Base-by-base conservation (phyloP, 2,888 invertebrate species). In the Rhopalosiphum nymphaeae region DNA sequence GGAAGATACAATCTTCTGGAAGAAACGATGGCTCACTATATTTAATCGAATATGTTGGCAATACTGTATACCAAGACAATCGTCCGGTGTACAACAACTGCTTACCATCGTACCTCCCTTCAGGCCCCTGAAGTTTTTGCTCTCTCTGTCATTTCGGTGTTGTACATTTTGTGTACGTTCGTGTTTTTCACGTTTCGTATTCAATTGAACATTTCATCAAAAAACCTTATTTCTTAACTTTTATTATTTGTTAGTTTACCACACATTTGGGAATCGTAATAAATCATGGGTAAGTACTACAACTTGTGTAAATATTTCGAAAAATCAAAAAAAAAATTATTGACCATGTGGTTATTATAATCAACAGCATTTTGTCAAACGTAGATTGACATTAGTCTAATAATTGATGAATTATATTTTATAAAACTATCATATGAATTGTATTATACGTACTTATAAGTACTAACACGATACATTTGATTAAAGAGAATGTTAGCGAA, bases 261-360 rank as follows among this genome's bases (percentile, higher is more conserved):
- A 29, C 44, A 4, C 21, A 16, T 92, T 67, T 61, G 29, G 26
- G 13, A 42, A 67, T 53, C n/a, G 29, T 44, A 3, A 3, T 10
- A 44, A 21, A 67, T 56, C 9, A 93, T 93, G 92, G 92, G 92
- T 93, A 44, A 89, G 92, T 89, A 78, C 42, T 21, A 36, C 0
- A 10, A 10, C 0, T 44, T 92, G 3, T 29, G 13, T 78, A 46
- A 90, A n/a, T 86, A 56, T 46, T 44, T 49, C 3, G 5, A 29
- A 44, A 56, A 4, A 46, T 57, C n/a, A 0, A 29, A 84, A 91
- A 44, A 57, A 5, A 0, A 29, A n/a, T 13, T 78, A 9, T 7
- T 11, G 42, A 67, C 92, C 92, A 93, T 89, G 92, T 56, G 92
- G 67, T 92, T 56, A 29, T 78, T 61, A 7, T 13, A 4, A 25